Conservation (phyloP, 2,888 invertebrate species). For the Caenorhabditis sinica region DNA sequence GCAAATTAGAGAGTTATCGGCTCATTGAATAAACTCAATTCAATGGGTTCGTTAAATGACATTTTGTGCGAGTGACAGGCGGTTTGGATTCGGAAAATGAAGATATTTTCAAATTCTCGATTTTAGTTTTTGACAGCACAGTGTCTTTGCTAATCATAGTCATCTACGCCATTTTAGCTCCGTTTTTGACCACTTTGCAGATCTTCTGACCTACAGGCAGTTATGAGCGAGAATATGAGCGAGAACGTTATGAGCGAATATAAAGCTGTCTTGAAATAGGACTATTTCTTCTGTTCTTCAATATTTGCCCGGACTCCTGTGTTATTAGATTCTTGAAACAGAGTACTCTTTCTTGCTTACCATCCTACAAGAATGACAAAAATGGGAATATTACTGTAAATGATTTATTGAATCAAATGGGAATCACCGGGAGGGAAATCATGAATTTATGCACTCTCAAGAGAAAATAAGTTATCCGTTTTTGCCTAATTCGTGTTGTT, state of each 20-base stretch:
- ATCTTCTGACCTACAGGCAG: too few relatives aligned
- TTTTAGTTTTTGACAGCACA: too few relatives aligned
- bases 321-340: background rate
- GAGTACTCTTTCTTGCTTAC: background rate
- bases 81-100: background rate
- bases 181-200: too few relatives aligned
- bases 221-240: too few relatives aligned
- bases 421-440: conserved; percentile 32
- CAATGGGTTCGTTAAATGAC: conserved; percentile 35
- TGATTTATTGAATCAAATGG: conserved; percentile 25
- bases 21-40: conserved; percentile 42
- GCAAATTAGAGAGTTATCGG: conserved; percentile 42
- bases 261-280: too few relatives aligned
- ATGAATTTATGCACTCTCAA: conserved; percentile 44
- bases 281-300: too few relatives aligned
- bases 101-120: background rate
- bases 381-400: background rate
- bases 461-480: conserved; percentile 51
- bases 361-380: background rate
- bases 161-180: too few relatives aligned
- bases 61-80: conserved; percentile 20
- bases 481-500: conserved; percentile 47
- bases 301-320: too few relatives aligned
- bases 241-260: too few relatives aligned
- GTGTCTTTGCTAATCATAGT: too few relatives aligned